Conservation (phyloP, 2,113 vertebrate genomes). For the Vulpes vulpes region DNA sequence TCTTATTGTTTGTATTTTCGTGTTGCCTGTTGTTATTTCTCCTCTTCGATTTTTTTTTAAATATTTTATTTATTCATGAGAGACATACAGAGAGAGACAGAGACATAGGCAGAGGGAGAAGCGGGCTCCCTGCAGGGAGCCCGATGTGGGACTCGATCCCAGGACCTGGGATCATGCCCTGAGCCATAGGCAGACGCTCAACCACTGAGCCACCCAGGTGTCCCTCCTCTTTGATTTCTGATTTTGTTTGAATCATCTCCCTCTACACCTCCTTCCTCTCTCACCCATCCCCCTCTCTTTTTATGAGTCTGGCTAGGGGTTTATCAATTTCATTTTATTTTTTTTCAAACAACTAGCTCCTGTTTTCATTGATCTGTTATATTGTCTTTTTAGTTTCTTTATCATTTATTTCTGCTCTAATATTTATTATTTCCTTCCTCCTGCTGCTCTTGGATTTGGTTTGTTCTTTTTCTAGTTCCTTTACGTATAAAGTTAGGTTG, state of each 20-base stretch:
- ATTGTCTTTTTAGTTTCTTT: background rate
- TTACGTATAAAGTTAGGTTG: background rate
- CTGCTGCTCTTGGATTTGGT: background rate
- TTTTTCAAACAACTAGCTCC: background rate
- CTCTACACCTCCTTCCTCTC: background rate
- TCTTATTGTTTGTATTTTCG: background rate
- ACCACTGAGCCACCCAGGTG: no score
- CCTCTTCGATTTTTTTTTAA: background rate
- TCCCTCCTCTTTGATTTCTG: background rate
- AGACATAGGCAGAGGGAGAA: no score
- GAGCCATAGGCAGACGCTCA: no score
- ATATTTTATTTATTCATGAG: no score
- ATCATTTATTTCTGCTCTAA: background rate
- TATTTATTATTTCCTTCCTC: background rate
- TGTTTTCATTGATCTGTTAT: background rate
- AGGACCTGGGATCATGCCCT: no score
- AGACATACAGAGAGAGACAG: no score
- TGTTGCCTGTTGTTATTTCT: background rate
- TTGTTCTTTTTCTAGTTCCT: background rate
- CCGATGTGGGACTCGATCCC: no score
- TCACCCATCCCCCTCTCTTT: background rate
- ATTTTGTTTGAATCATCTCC: background rate
- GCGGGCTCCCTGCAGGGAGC: no score
- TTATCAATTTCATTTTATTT: background rate
- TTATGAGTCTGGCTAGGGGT: background rate